phyloP scores from a whole-genome alignment of 2,888 invertebrate species.

The Sesamia inferens region DNA sequence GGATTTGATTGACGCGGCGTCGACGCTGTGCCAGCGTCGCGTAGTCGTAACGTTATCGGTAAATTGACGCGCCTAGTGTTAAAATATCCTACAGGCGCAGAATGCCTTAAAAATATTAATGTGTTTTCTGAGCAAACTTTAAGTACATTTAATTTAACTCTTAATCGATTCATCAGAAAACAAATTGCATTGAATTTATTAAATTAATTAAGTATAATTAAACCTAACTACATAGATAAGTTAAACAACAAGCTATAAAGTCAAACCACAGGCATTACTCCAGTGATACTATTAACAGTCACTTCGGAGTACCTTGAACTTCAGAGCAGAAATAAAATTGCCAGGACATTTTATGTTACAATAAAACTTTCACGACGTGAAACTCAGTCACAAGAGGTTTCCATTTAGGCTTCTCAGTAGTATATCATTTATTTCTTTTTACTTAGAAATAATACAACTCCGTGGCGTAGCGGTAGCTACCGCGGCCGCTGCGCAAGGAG shows the following conservation, averaged over 20 bases:
- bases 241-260: conserved; percentile 1
- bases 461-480: too few relatives aligned
- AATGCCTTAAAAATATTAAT: too few relatives aligned
- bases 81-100: neutral
- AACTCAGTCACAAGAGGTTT: neutral
- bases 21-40: too few relatives aligned
- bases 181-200: neutral
- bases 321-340: neutral
- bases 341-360: neutral
- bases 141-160: neutral
- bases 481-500: too few relatives aligned
- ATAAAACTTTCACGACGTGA: conserved; percentile 26
- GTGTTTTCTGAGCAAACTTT: too few relatives aligned
- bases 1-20: neutral
- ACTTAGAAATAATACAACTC: neutral
- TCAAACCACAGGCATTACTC: neutral
- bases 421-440: neutral
- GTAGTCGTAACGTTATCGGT: neutral
- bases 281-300: neutral
- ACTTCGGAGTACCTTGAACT: neutral
- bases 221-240: neutral
- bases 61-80: too few relatives aligned
- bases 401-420: neutral
- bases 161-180: conserved; percentile 6
- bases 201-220: neutral